These are phyloP conservation scores for Penelope pileata DNA, from an alignment of 2,113 vertebrate genomes.

Conservation along the genomic window DNA sequence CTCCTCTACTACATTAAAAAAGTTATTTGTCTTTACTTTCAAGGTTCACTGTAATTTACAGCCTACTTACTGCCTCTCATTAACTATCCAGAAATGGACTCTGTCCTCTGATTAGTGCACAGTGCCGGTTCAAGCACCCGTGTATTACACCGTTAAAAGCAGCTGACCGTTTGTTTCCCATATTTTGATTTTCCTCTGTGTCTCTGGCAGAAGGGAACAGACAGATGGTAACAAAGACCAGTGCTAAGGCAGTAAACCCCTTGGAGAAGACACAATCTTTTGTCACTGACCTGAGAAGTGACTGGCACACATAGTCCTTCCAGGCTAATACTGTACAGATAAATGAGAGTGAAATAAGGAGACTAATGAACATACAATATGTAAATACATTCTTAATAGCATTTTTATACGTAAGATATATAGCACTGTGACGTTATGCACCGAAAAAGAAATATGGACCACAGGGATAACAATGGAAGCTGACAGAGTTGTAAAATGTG, in stretches of 20 bases:
- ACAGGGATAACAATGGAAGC: not conserved
- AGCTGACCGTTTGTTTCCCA: not conserved
- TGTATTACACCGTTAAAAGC: accelerated
- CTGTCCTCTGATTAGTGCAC: accelerated
- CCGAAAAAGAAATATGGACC: not conserved
- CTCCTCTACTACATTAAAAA: not conserved
- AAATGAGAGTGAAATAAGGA: not conserved
- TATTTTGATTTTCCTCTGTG: not conserved
- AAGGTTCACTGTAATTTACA: not conserved
- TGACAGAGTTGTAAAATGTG: not conserved
- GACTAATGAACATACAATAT: not conserved
- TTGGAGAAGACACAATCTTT: not conserved
- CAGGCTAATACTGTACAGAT: not conserved
- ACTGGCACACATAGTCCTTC: not conserved
- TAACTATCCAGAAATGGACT: not conserved
- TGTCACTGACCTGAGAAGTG: not conserved
- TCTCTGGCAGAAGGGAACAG: not conserved
- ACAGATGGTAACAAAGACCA: not conserved
- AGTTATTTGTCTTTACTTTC: not conserved
- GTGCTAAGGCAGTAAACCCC: not conserved
- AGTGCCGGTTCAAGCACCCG: not conserved
- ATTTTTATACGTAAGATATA: not conserved
- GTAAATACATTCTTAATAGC: not conserved
- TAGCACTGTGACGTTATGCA: not conserved
- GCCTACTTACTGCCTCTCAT: not conserved